These are phyloP conservation scores for Chloebia gouldiae DNA, from an alignment of 2,113 vertebrate genomes.

Conservation along the genomic window DNA sequence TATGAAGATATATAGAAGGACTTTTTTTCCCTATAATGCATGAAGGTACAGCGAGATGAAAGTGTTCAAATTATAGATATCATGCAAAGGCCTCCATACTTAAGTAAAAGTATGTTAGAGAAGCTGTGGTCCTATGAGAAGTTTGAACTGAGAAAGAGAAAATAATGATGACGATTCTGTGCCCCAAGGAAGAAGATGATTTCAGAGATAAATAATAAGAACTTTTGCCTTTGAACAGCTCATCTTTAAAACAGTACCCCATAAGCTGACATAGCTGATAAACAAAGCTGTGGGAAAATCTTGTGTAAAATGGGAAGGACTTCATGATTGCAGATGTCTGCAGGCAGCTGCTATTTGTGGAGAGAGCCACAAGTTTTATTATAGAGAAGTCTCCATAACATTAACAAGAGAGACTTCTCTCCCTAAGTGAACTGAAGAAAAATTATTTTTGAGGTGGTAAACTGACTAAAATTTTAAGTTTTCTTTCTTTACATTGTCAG, in stretches of 20 bases:
- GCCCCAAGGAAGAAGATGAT: not conserved
- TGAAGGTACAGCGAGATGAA: not conserved
- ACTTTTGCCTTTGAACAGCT: too few relatives aligned
- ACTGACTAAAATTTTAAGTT: not conserved
- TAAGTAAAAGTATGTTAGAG: not conserved
- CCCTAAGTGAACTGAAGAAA: not conserved
- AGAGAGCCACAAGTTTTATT: not conserved
- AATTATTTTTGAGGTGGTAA: not conserved
- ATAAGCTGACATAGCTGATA: not conserved
- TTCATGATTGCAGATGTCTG: not conserved
- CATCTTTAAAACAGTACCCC: too few relatives aligned
- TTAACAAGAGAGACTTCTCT: not conserved
- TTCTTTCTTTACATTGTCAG: not conserved
- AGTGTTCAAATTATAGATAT: not conserved
- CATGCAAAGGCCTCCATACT: not conserved
- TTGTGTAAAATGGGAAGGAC: not conserved
- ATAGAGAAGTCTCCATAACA: not conserved
- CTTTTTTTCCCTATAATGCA: not conserved
- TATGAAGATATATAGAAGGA: not conserved
- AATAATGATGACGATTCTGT: not conserved
- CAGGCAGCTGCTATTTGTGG: not conserved
- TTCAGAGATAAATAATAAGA: not conserved
- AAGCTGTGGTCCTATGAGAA: not conserved
- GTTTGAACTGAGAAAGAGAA: not conserved
- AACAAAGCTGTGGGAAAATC: not conserved